These are phyloP conservation scores for Linnaemya tessellans DNA, from an alignment of 2,888 invertebrate genomes.

Conservation along the genomic window DNA sequence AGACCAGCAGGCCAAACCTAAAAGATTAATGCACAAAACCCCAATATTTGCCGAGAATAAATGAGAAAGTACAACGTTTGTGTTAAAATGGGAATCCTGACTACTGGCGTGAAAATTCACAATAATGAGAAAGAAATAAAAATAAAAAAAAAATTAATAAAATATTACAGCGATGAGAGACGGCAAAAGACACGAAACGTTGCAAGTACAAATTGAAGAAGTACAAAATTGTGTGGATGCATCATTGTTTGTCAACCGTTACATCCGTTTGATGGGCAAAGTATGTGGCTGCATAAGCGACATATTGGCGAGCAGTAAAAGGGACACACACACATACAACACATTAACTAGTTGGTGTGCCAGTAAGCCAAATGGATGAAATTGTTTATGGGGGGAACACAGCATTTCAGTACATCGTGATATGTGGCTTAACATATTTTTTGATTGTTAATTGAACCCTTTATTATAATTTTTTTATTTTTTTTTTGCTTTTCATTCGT, in stretches of 20 bases:
- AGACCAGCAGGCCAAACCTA: conserved; percentile 29
- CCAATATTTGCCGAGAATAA: conserved; percentile 50
- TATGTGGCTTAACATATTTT: conserved; percentile 56
- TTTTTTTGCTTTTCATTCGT: not conserved
- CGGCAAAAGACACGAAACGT: conserved; percentile 5
- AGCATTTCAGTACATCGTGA: conserved; percentile 1
- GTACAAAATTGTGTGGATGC: conserved; percentile 22
- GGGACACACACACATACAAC: conserved; percentile 3
- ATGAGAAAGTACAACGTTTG: conserved; percentile 53
- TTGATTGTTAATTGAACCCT: conserved; percentile 78
- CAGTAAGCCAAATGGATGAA: conserved; percentile 50
- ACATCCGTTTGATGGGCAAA: conserved; percentile 79
- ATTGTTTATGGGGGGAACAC: conserved; percentile 27
- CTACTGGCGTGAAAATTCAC: conserved; percentile 63
- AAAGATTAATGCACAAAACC: conserved; percentile 66
- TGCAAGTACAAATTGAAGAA: conserved; percentile 44
- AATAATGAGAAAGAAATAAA: conserved; percentile 7
- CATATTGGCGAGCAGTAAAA: not conserved
- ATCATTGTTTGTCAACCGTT: conserved; percentile 81
- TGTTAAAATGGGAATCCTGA: conserved; percentile 45
- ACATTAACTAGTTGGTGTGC: conserved; percentile 20
- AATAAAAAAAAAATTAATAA: conserved; percentile 1
- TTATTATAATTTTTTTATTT: conserved; percentile 37
- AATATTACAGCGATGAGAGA: conserved; percentile 23
- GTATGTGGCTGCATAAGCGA: conserved; percentile 42